phyloP scores from a whole-genome alignment of 2,113 vertebrate species.

The Arvicanthis niloticus region DNA sequence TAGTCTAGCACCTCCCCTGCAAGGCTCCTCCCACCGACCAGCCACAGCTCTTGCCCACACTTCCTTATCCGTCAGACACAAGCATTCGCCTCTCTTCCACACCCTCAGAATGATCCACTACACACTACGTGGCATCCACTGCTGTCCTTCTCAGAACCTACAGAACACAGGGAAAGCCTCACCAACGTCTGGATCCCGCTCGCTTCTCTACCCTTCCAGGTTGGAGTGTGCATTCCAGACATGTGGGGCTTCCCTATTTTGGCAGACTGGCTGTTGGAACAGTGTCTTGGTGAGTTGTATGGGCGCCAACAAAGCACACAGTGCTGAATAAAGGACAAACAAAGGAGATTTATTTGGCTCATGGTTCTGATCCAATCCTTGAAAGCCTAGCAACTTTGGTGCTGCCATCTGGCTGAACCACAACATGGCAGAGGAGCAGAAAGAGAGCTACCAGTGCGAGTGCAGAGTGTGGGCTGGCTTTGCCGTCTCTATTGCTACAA shows the following conservation, averaged over 20 bases:
- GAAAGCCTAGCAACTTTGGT: background rate
- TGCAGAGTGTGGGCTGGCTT: too few relatives aligned
- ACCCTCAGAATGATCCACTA: rapidly evolving
- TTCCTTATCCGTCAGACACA: rapidly evolving
- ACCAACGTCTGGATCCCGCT: too few relatives aligned
- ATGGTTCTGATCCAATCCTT: background rate
- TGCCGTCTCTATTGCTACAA: background rate
- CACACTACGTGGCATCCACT: background rate
- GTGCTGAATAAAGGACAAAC: background rate
- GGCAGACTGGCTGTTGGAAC: background rate
- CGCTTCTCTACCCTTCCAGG: background rate
- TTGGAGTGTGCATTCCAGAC: background rate
- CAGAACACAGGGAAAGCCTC: background rate
- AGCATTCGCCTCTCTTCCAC: background rate
- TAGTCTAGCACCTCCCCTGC: background rate
- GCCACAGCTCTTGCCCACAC: background rate
- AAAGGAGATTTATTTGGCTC: background rate
- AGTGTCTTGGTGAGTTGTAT: background rate
- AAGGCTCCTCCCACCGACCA: background rate
- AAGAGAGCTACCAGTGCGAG: background rate
- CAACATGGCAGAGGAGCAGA: background rate
- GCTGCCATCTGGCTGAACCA: background rate
- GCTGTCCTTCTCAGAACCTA: background rate
- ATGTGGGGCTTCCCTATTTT: background rate
- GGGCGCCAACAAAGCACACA: background rate